Base-by-base conservation (phyloP, 1,140 invertebrate species). In the Trinorchestia longiramus region DNA sequence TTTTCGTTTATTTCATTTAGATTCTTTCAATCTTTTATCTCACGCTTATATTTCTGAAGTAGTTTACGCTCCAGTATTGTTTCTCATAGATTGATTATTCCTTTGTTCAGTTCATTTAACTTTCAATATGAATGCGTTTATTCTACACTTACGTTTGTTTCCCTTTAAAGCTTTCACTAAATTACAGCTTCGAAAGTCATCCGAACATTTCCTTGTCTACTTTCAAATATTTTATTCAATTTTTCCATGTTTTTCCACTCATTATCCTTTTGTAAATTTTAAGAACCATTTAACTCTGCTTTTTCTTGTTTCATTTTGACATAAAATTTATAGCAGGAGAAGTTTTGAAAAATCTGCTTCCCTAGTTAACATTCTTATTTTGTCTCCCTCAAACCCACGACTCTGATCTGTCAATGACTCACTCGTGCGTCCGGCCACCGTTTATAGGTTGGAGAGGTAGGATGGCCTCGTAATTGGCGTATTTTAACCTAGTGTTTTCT, bases 401-500 rank as follows among this genome's bases (percentile, higher is more conserved):
- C 62, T 23, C 62, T 15, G 11, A 1, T 77, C 11, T 77, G 62
- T 77, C 62, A 77, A 77, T 77, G 62, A 77, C 36, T 77, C 62
- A 3, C 28, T 77, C 62, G 62, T 28, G 62, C 28, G 28, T 28
- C 62, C 62, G 62, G 62, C 62, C 15, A 36, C 28, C 62, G 47
- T 36, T 3, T 77, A 41, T 90, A 90, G 88, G 88, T 90, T 90
- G 88, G 88, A 90, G 88, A 90, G 88, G 88, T 90, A 90, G n/a
- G 88, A 90, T 41, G 41, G 36, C 11, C n/a, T 90, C 28, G 88
- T 90, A 41, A 28, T 90, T 17, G 88, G 43, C 8, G 23, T 42
- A 90, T 90, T 43, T 43, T 90, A 90, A 77, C 28, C 11, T 77
- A 23, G 62, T 77, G 62, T 11, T 77, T 77, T 77, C 8, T 77